Base-by-base conservation (phyloP, 2,797 vertebrate species). In the Lepus townsendii region DNA sequence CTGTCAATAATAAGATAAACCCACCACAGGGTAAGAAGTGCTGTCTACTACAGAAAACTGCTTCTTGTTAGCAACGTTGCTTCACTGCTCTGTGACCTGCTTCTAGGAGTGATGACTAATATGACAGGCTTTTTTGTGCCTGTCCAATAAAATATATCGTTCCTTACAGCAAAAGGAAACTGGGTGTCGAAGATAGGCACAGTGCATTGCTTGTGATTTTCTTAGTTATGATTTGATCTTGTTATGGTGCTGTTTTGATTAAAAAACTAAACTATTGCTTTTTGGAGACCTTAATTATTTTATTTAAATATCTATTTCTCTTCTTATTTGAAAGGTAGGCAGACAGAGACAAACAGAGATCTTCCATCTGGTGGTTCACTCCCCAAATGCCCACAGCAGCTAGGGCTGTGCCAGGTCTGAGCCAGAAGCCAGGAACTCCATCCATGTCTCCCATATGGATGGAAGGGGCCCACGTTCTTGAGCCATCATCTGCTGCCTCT, bases 1-100 rank as follows among this genome's bases (percentile, higher is more conserved):
- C 89, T 0, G 2, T 92, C 97, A 96, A 76, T 95, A 94, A 63
- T 68, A 92, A 94, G 94, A 91, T 86, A 87, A 96, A 96, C 87
- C 90, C 80, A 65, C 6, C 66, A 32, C 86, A 95, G 89, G 72
- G 93, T 80, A 90, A 88, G 80, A 94, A 90, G 73, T 90, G 86
- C 78, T 96, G 85, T 82, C 89, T 95, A 2, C 6, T 83, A 38
- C 66, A 93, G 86, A 73, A 63, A 95, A 69, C 80, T 14, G 14
- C 72, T 35, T 77, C 96, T 91, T 96, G 94, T 96, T 96, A 94
- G 88, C 73, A 90, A 80, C 63, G 50, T 5, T 13, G 30, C 86
- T 96, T 80, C 86, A 84, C 52, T 96, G 76, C 96, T 92, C 71
- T 87, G 16, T 86, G 88, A 80, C 90, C 78, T 83, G 38, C 83